Evolutionary conservation across 1,140 invertebrate genomes (phyloP).

Genomic region (Ptiloglossa arizonensis): DNA sequence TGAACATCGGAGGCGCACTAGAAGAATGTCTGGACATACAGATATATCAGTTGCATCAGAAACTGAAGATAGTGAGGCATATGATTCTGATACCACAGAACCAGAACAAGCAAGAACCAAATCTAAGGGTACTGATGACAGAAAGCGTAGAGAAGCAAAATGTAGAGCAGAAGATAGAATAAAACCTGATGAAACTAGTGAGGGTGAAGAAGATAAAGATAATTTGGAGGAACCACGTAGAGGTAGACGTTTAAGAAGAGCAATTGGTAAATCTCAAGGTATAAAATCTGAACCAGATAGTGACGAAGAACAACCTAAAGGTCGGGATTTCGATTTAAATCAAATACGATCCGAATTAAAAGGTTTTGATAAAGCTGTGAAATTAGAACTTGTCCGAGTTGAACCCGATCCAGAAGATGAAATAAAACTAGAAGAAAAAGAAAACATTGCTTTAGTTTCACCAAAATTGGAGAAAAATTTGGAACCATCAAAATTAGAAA

Average conservation of each 20-base stretch:
- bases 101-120: conserved; percentile 72
- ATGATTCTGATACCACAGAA: conserved; percentile 76
- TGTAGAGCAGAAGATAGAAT: conserved; percentile 78
- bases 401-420: conserved; percentile 71
- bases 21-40: conserved; percentile 79
- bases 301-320: conserved; percentile 82
- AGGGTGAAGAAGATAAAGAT: conserved; percentile 77
- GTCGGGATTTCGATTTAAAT: conserved; percentile 90
- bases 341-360: conserved; percentile 92
- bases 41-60: conserved; percentile 77
- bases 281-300: conserved; percentile 77
- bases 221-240: conserved; percentile 73
- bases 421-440: conserved; percentile 68
- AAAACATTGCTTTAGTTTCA: conserved; percentile 48
- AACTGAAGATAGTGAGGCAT: conserved; percentile 79
- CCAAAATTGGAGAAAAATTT: conserved; percentile 65
- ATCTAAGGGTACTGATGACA: conserved; percentile 71
- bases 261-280: conserved; percentile 69
- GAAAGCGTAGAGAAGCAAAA: conserved; percentile 75
- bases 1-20: conserved; percentile 76
- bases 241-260: conserved; percentile 72
- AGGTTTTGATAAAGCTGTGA: conserved; percentile 86
- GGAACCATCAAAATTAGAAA: conserved; percentile 67
- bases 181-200: conserved; percentile 78
- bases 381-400: conserved; percentile 75